Evolutionary conservation across 2,888 invertebrate genomes (phyloP).

Genomic region (Agrilus cyanescens): DNA sequence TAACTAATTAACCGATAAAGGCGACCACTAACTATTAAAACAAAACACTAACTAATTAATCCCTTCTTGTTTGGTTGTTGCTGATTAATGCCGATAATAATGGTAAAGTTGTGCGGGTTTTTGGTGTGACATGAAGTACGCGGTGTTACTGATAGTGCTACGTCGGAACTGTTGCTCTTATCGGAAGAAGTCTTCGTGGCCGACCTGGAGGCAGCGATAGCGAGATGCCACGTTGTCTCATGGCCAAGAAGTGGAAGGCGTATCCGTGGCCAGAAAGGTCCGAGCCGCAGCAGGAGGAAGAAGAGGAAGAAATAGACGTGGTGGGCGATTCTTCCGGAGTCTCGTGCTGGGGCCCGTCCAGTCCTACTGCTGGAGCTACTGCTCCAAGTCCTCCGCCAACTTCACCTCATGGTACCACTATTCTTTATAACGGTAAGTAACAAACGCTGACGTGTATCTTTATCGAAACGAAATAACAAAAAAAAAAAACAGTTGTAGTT

Average conservation of each 20-base stretch:
- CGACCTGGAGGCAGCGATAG: constrained; percentile 37
- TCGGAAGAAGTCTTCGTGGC: background rate
- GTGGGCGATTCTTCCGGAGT: constrained; percentile 52
- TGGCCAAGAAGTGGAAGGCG: constrained; percentile 93
- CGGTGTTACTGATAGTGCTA: constrained; percentile 2
- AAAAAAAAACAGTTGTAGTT: too few species aligned
- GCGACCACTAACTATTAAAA: too few species aligned
- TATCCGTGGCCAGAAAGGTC: constrained; percentile 63
- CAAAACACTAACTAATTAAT: too few species aligned
- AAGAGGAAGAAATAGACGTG: constrained; percentile 78
- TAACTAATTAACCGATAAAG: too few species aligned
- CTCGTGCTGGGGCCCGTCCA: constrained; percentile 61
- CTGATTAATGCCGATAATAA: too few species aligned
- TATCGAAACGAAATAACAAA: too few species aligned
- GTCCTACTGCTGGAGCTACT: constrained; percentile 64
- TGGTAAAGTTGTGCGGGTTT: too few species aligned
- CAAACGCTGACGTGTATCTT: too few species aligned
- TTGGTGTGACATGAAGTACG: constrained; percentile 10
- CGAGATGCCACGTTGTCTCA: constrained; percentile 88
- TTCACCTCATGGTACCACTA: constrained; percentile 55
- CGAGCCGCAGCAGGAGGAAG: constrained; percentile 32
- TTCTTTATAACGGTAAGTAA: constrained; percentile 64
- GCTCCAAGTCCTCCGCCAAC: constrained; percentile 63
- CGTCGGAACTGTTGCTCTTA: background rate
- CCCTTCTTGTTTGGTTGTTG: too few species aligned